Evolutionary conservation across 2,888 invertebrate species (phyloP).

Genomic region (Drosophila paramelanica): DNA sequence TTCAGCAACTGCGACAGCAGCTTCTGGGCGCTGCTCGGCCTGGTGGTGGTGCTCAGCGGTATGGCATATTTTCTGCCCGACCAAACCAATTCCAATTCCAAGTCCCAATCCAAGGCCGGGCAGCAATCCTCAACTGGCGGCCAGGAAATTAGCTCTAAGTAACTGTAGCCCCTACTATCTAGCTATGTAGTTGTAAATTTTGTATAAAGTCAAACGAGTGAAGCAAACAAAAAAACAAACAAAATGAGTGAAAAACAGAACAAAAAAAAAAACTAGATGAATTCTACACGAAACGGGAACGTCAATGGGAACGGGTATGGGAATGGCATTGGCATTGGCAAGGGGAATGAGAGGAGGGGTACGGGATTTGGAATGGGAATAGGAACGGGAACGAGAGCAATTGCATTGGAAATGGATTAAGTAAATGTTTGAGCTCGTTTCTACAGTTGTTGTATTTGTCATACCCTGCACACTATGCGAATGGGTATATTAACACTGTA

Average conservation of each 20-base stretch:
- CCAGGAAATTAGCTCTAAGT: slow-evolving; percentile 41
- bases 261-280: slow-evolving; percentile 24
- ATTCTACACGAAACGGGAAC: slow-evolving; percentile 43
- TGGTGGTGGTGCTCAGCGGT: slow-evolving; percentile 45
- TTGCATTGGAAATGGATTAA: slow-evolving; percentile 77
- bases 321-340: slow-evolving; percentile 13
- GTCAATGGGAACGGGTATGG: slow-evolving; percentile 31
- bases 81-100: slow-evolving; percentile 12
- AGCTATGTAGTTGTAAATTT: slow-evolving; percentile 21
- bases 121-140: slow-evolving; percentile 10
- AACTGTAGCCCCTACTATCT: slow-evolving; percentile 36
- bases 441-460: slow-evolving; percentile 32
- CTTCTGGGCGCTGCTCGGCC: slow-evolving; percentile 66
- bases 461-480: slow-evolving; percentile 24
- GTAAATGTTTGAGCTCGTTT: slow-evolving; percentile 76
- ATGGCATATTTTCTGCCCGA: slow-evolving; percentile 73
- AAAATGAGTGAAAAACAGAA: background rate
- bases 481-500: background rate
- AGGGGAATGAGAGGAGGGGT: slow-evolving; percentile 3
- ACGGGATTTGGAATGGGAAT: slow-evolving; percentile 8
- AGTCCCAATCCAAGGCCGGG: slow-evolving; percentile 10
- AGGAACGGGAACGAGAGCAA: slow-evolving; percentile 57
- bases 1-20: slow-evolving; percentile 69
- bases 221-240: background rate
- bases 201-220: slow-evolving; percentile 9